A percentile compares a stretch with the other conserved stretches of the same genome.
Conservation (phyloP, 2,888 invertebrate species). For the Cataglyphis cursor region DNA sequence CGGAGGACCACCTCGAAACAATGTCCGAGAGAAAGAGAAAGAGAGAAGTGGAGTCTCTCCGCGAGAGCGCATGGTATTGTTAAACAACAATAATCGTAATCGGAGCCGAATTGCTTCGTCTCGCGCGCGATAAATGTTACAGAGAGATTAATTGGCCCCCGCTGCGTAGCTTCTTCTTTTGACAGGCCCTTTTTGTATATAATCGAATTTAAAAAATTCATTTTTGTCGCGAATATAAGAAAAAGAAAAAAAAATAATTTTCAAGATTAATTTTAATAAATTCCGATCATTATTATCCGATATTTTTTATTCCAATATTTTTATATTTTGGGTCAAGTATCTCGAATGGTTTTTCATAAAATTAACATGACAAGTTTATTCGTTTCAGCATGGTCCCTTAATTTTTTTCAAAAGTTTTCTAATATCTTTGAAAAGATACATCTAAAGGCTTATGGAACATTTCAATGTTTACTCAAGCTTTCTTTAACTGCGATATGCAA, state of each 20-base stretch:
- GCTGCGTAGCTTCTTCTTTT: background rate
- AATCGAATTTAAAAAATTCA: background rate
- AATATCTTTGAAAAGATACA: background rate
- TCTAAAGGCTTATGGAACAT: background rate
- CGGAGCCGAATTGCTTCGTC: slow-evolving; percentile 24
- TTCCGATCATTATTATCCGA: background rate
- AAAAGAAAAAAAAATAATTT: background rate
- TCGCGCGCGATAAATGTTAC: slow-evolving; percentile 9
- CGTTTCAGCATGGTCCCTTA: background rate
- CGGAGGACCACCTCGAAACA: slow-evolving; percentile 81
- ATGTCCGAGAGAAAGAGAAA: slow-evolving; percentile 71
- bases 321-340: no score
- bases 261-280: background rate
- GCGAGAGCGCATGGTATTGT: slow-evolving; percentile 52
- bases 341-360: background rate
- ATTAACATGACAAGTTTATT: background rate
- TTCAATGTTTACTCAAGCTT: background rate
- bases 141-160: slow-evolving; percentile 34
- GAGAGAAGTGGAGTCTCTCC: slow-evolving; percentile 27
- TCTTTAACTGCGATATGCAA: background rate
- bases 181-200: background rate
- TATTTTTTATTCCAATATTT: background rate
- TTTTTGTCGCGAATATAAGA: background rate
- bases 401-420: background rate
- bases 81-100: slow-evolving; percentile 68